phyloP scores from a whole-genome alignment of 1,140 invertebrate species.

The Ptiloglossa arizonensis region DNA sequence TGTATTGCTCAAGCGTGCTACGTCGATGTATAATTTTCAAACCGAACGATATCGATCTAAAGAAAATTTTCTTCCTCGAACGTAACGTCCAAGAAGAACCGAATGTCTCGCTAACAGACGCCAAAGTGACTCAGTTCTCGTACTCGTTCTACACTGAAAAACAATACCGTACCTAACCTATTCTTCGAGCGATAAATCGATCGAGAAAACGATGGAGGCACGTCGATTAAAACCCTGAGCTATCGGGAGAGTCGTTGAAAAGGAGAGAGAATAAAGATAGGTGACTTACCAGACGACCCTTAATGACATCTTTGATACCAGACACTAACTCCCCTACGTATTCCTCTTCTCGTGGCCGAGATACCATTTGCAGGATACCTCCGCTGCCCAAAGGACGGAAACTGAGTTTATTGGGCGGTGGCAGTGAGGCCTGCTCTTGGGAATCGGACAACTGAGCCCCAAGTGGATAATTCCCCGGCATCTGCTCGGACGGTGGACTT shows the following conservation, averaged over 20 bases:
- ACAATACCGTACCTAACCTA: too few species aligned
- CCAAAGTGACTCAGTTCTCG: too few species aligned
- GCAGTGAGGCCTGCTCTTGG: constrained; percentile 72
- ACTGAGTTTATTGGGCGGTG: constrained; percentile 78
- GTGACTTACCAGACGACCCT: constrained; percentile 81
- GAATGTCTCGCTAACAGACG: too few species aligned
- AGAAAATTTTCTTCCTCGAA: too few species aligned
- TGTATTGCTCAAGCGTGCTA: too few species aligned
- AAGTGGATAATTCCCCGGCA: constrained; percentile 56
- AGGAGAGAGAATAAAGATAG: too few species aligned
- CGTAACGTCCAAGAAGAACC: too few species aligned
- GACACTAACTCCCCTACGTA: constrained; percentile 88
- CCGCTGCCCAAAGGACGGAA: constrained; percentile 79
- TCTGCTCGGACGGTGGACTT: constrained; percentile 85
- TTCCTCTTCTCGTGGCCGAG: constrained; percentile 84
- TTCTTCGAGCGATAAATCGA: too few species aligned
- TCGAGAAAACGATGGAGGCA: too few species aligned
- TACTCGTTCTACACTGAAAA: too few species aligned
- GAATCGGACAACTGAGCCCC: constrained; percentile 66
- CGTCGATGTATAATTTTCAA: too few species aligned
- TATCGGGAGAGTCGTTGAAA: neutral
- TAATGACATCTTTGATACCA: constrained; percentile 90
- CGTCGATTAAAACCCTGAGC: neutral
- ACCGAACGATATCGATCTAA: too few species aligned
- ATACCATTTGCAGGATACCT: constrained; percentile 70